These are phyloP conservation scores for Pachyseris speciosa DNA, from an alignment of 64 coral and sea anemone species.

Conservation along the genomic window DNA sequence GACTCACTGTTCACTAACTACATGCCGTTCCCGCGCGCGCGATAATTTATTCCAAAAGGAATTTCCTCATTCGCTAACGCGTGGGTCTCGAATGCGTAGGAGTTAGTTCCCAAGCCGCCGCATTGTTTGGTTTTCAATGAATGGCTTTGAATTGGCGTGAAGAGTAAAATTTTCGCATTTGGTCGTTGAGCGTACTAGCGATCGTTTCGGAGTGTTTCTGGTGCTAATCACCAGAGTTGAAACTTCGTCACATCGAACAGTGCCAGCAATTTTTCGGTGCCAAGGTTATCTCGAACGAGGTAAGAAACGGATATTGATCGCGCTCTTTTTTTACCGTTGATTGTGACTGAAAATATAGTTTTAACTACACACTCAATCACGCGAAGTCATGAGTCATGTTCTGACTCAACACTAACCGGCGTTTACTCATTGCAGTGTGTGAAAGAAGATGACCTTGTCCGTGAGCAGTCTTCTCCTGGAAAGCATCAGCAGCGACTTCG, in stretches of 20 bases:
- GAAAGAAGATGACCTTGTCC: neutral
- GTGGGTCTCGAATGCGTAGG: slow-evolving; percentile 34
- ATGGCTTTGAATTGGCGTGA: slow-evolving; percentile 77
- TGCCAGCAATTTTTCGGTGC: neutral
- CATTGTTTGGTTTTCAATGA: slow-evolving; percentile 65
- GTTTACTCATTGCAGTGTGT: slow-evolving; percentile 15
- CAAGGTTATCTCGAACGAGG: slow-evolving; percentile 10
- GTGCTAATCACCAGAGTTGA: neutral
- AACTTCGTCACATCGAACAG: slow-evolving; percentile 18
- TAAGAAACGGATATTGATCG: slow-evolving; percentile 32
- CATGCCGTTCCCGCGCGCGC: slow-evolving; percentile 2
- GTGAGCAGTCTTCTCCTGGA: slow-evolving; percentile 64
- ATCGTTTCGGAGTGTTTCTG: slow-evolving; percentile 9
- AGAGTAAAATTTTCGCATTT: slow-evolving; percentile 69
- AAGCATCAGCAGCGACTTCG: slow-evolving; percentile 66
- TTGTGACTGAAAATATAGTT: slow-evolving; percentile 29
- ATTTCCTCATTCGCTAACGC: slow-evolving; percentile 30
- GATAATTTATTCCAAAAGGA: slow-evolving; percentile 18
- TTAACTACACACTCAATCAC: slow-evolving; percentile 40
- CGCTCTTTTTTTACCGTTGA: neutral
- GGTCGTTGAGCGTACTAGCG: slow-evolving; percentile 28
- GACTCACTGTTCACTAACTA: neutral
- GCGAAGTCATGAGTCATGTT: slow-evolving; percentile 26
- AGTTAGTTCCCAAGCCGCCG: slow-evolving; percentile 58
- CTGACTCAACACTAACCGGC: slow-evolving; percentile 7